Percentiles rank a stretch among this genome's conserved stretches.
These are phyloP conservation scores for Notocelia uddmanniana DNA, from an alignment of 2,888 invertebrate species.

Conservation along the genomic window DNA sequence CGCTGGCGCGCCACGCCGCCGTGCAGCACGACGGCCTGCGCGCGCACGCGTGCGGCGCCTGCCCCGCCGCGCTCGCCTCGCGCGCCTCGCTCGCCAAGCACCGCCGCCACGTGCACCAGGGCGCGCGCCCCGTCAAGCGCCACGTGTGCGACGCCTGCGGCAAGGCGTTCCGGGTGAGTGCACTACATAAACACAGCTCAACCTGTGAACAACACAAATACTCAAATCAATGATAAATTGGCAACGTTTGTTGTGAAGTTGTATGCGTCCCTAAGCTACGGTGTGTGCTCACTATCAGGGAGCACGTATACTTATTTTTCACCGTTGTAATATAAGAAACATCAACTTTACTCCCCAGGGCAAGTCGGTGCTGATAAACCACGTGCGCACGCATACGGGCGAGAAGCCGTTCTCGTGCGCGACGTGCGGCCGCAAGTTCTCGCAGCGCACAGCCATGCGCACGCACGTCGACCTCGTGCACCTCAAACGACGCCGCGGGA, in stretches of 20 bases:
- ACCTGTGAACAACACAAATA: too few species aligned
- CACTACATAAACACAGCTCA: slow-evolving; percentile 47
- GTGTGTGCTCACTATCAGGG: too few species aligned
- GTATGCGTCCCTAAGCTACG: too few species aligned
- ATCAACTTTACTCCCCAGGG: slow-evolving; percentile 57
- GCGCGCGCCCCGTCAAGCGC: slow-evolving; percentile 54
- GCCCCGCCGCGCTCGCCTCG: slow-evolving; percentile 75
- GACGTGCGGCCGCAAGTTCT: slow-evolving; percentile 69
- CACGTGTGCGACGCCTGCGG: slow-evolving; percentile 53
- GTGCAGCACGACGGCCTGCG: slow-evolving; percentile 76
- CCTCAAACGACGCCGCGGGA: slow-evolving; percentile 63
- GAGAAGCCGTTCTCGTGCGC: slow-evolving; percentile 74
- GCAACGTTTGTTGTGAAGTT: too few species aligned
- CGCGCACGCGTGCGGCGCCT: slow-evolving; percentile 67
- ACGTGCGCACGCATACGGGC: slow-evolving; percentile 73
- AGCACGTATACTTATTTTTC: too few species aligned
- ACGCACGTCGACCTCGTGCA: slow-evolving; percentile 77
- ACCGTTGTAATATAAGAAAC: too few species aligned
- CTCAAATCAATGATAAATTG: too few species aligned
- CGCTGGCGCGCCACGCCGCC: slow-evolving; percentile 59
- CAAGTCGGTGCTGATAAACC: slow-evolving; percentile 71
- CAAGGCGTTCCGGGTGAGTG: slow-evolving; percentile 37
- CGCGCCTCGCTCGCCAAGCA: slow-evolving; percentile 68
- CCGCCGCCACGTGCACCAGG: slow-evolving; percentile 63
- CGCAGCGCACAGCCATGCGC: slow-evolving; percentile 72